Conservation (phyloP, 1,140 invertebrate genomes). For the Euwallacea fornicatus region DNA sequence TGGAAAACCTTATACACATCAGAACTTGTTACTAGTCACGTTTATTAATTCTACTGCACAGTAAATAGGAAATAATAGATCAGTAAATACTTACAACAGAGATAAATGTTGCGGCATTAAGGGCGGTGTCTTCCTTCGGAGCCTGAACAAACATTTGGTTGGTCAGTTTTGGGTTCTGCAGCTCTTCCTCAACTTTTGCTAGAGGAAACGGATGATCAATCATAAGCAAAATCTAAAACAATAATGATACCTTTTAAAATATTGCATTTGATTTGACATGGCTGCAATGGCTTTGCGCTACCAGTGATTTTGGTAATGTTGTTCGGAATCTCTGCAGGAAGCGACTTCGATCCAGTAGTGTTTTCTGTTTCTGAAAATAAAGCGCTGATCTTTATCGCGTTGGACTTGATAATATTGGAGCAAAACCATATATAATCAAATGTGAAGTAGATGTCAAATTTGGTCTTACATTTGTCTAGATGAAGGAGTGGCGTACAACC, state of each 20-base stretch:
- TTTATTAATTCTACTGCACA: not conserved
- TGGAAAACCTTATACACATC: not conserved
- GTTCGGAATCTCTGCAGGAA: constrained; percentile 64
- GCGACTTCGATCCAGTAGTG: constrained; percentile 59
- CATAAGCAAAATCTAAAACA: constrained; percentile 10
- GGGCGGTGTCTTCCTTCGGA: constrained; percentile 54
- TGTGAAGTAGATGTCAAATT: no score
- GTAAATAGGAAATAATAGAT: not conserved
- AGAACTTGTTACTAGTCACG: not conserved
- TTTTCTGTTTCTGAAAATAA: constrained; percentile 50
- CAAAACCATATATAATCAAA: no score
- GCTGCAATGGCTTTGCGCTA: constrained; percentile 70
- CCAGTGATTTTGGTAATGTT: constrained; percentile 65
- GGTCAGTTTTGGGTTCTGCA: constrained; percentile 57
- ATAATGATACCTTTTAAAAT: constrained; percentile 79
- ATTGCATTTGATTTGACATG: constrained; percentile 91
- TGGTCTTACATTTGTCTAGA: no score
- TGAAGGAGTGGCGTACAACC: not conserved
- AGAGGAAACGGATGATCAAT: constrained; percentile 13
- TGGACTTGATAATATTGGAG: no score
- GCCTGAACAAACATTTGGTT: constrained; percentile 61
- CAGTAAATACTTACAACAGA: constrained; percentile 66
- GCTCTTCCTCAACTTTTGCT: constrained; percentile 64
- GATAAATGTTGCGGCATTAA: constrained; percentile 69
- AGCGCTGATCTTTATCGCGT: not conserved